phyloP scores from a whole-genome alignment of 2,888 invertebrate species.

The Eupithecia vulgata region DNA sequence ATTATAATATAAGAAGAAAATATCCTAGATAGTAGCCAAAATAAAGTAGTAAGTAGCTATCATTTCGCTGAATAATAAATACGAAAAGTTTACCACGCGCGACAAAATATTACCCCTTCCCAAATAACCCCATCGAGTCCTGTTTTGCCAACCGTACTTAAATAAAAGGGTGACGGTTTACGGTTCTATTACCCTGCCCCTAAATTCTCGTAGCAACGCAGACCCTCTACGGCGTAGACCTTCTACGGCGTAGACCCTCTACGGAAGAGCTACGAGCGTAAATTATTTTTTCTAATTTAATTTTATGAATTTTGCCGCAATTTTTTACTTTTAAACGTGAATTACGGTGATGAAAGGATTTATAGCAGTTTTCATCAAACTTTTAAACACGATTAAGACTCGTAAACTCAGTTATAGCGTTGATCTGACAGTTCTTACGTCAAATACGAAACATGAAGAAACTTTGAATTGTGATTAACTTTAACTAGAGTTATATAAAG shows the following conservation, averaged over 20 bases:
- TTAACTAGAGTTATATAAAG: background rate
- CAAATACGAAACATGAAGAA: background rate
- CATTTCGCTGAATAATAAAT: background rate
- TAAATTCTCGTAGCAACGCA: conserved; percentile 21
- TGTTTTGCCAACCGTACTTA: conserved; percentile 27
- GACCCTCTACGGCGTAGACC: conserved; percentile 30
- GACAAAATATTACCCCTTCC: background rate
- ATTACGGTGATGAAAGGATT: conserved; percentile 20
- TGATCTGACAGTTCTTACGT: background rate
- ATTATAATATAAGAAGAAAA: too few species aligned
- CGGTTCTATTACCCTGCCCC: conserved; percentile 24
- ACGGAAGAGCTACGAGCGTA: conserved; percentile 20
- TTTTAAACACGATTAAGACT: background rate
- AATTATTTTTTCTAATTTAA: conserved; percentile 32
- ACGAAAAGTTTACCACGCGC: background rate
- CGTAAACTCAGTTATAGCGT: background rate
- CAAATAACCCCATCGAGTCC: background rate
- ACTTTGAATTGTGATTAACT: background rate
- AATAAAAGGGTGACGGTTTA: conserved; percentile 20
- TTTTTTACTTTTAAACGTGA: conserved; percentile 18
- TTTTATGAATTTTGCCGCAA: conserved; percentile 22
- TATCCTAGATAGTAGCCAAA: too few species aligned
- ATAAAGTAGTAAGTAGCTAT: background rate
- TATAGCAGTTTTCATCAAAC: background rate
- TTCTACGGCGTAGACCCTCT: conserved; percentile 30